Percentiles rank a stretch among this genome's conserved stretches.
These are phyloP conservation scores for Pomacea maculata DNA, from an alignment of 1,140 invertebrate species.

Conservation along the genomic window DNA sequence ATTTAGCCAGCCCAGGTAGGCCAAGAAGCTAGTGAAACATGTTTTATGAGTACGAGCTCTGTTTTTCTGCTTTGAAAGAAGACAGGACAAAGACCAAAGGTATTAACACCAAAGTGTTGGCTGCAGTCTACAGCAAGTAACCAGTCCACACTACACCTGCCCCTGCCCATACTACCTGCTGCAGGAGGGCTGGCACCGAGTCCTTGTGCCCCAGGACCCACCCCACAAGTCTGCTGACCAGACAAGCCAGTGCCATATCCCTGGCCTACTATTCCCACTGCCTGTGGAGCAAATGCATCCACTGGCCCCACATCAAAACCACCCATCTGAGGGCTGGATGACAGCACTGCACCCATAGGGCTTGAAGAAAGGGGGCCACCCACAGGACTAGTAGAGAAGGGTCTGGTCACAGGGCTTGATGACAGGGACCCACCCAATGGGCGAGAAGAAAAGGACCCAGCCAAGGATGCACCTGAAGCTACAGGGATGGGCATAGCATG, in stretches of 20 bases:
- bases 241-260: no score
- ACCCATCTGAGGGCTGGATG: slow-evolving; percentile 9
- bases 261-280: no score
- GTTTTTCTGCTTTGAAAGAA: no score
- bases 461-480: slow-evolving; percentile 15
- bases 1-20: no score
- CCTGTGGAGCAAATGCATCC: no score
- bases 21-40: no score
- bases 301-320: slow-evolving; percentile 3
- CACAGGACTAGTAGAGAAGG: neutral
- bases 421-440: slow-evolving; percentile 13
- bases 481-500: slow-evolving; percentile 15
- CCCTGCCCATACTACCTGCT: neutral
- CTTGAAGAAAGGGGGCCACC: slow-evolving; percentile 9
- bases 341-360: slow-evolving; percentile 13
- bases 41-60: no score
- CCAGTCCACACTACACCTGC: neutral
- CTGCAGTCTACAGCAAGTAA: no score
- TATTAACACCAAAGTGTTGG: no score
- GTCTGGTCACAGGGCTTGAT: slow-evolving; percentile 8
- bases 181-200: neutral
- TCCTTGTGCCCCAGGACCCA: neutral
- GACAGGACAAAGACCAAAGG: no score
- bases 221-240: neutral
- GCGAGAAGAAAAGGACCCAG: slow-evolving; percentile 3